phyloP scores from a whole-genome alignment of 1,140 invertebrate species.

The Achatina immaculata region DNA sequence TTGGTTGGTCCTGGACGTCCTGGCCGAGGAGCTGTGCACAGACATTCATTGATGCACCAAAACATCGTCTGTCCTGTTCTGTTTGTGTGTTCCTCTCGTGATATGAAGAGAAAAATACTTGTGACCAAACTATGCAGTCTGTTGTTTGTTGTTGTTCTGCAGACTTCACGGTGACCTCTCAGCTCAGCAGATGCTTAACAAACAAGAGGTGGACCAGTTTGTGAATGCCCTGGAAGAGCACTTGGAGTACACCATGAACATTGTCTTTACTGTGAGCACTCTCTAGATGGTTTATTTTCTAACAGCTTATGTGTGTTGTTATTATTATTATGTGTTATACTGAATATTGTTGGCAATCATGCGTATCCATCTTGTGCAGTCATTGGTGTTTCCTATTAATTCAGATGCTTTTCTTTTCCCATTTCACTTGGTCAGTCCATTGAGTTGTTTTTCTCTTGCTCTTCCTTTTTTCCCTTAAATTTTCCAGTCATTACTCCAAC shows the following conservation, averaged over 20 bases:
- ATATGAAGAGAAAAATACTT: too few species aligned
- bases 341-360: neutral
- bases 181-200: neutral
- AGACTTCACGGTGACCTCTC: neutral
- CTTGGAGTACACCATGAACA: slow-evolving; percentile 28
- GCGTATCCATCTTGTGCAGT: neutral
- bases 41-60: too few species aligned
- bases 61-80: too few species aligned
- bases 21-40: too few species aligned
- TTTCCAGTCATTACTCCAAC: too few species aligned
- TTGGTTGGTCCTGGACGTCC: too few species aligned
- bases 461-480: too few species aligned
- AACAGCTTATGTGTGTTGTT: neutral
- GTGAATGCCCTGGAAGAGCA: slow-evolving; percentile 8
- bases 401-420: neutral
- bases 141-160: too few species aligned
- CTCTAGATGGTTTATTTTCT: neutral
- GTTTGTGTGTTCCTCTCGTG: too few species aligned
- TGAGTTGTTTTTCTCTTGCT: too few species aligned
- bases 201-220: slow-evolving; percentile 7
- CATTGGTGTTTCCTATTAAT: neutral
- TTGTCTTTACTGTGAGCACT: slow-evolving; percentile 25
- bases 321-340: neutral
- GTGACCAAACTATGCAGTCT: too few species aligned
- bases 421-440: too few species aligned